Conservation (phyloP, 2,797 vertebrate species). For the Danio kyathit region DNA sequence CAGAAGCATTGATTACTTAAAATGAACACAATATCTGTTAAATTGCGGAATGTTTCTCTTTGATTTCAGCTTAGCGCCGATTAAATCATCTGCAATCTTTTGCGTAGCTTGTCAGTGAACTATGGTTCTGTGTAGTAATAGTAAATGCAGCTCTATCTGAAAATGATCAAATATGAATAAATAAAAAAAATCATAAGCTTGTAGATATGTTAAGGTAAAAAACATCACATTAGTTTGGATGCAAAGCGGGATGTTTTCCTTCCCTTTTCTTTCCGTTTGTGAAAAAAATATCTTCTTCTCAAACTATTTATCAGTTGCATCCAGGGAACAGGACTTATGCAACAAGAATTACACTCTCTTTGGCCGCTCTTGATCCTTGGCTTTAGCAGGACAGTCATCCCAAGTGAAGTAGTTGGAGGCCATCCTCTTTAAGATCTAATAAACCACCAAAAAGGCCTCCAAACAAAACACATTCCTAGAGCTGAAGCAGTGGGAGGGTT, state of each 20-base stretch:
- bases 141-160: too few relatives aligned
- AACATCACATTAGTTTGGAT: constrained; percentile 18
- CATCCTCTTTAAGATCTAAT: constrained; percentile 43
- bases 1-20: too few relatives aligned
- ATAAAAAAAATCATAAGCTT: neutral
- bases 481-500: constrained; percentile 39
- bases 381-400: constrained; percentile 47
- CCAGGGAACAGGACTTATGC: constrained; percentile 61
- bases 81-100: too few relatives aligned
- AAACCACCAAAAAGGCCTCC: constrained; percentile 43
- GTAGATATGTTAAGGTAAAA: constrained; percentile 10
- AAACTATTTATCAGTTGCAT: constrained; percentile 54
- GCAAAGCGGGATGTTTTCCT: neutral
- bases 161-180: too few relatives aligned
- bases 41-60: too few relatives aligned
- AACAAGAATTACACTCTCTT: constrained; percentile 41
- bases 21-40: too few relatives aligned
- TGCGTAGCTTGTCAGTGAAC: too few relatives aligned
- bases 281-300: constrained; percentile 47
- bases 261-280: constrained; percentile 44
- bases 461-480: constrained; percentile 57
- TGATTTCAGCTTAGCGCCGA: too few relatives aligned
- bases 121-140: too few relatives aligned
- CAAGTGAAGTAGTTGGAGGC: constrained; percentile 50
- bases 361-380: constrained; percentile 42